phyloP scores from a whole-genome alignment of 2,113 vertebrate genomes.

The Tonatia bakeri region DNA sequence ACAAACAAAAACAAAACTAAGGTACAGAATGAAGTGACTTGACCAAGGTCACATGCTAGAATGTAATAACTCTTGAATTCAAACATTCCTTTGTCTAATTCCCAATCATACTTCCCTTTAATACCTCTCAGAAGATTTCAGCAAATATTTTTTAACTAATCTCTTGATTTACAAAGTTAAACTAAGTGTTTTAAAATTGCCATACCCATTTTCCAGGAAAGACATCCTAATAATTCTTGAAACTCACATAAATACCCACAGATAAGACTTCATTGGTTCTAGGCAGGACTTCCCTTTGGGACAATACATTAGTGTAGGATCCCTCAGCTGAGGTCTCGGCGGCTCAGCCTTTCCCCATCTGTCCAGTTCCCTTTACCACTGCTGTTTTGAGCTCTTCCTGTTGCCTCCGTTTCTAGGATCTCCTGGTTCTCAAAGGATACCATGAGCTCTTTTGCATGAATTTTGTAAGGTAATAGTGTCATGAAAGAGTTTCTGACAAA shows the following conservation, averaged over 20 bases:
- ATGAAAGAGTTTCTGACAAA: background rate
- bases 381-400: background rate
- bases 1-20: background rate
- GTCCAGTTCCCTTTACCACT: background rate
- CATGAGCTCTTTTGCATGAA: background rate
- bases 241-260: background rate
- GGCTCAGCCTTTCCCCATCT: background rate
- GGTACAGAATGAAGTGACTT: background rate
- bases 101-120: background rate
- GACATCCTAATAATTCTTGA: background rate
- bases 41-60: background rate
- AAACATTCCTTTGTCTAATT: background rate
- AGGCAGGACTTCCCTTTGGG: background rate
- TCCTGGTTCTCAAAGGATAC: background rate
- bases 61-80: background rate
- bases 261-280: background rate
- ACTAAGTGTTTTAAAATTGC: background rate
- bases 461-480: background rate
- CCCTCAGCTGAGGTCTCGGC: background rate
- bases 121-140: background rate
- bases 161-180: background rate
- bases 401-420: background rate
- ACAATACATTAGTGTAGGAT: no score
- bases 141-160: background rate
- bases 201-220: background rate